Conservation (phyloP, 2,113 vertebrate species). For the Brachionichthys hirsutus region DNA sequence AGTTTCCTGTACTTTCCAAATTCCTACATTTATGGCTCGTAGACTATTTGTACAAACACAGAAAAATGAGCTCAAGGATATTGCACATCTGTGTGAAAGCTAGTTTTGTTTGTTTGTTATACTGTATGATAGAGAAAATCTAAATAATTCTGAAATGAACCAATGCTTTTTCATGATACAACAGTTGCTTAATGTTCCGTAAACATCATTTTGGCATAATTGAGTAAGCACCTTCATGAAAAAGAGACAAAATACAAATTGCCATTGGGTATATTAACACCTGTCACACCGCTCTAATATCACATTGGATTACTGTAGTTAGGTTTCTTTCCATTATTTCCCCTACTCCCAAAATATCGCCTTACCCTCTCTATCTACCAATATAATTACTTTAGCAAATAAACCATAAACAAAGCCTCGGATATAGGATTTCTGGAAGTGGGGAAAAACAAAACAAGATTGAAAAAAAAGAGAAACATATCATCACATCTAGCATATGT, state of each 20-base stretch:
- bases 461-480: slow-evolving; percentile 61
- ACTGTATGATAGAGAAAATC: slow-evolving; percentile 21
- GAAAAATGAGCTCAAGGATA: slow-evolving; percentile 36
- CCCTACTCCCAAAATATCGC: slow-evolving; percentile 54
- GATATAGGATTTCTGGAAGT: slow-evolving; percentile 64
- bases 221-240: slow-evolving; percentile 61
- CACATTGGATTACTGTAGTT: slow-evolving; percentile 48
- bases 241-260: slow-evolving; percentile 68
- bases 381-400: slow-evolving; percentile 71
- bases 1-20: slow-evolving; percentile 64
- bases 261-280: slow-evolving; percentile 68
- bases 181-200: slow-evolving; percentile 60
- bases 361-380: slow-evolving; percentile 51
- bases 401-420: slow-evolving; percentile 55
- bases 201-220: slow-evolving; percentile 68
- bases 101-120: slow-evolving; percentile 11
- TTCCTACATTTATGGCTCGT: slow-evolving; percentile 32
- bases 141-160: slow-evolving; percentile 49
- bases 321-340: slow-evolving; percentile 63
- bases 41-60: slow-evolving; percentile 50
- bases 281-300: slow-evolving; percentile 66
- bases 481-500: slow-evolving; percentile 63
- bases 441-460: slow-evolving; percentile 51
- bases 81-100: slow-evolving; percentile 50
- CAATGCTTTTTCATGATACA: slow-evolving; percentile 37